Base-by-base conservation (phyloP, 2,888 invertebrate genomes). In the Cataglyphis livida region DNA sequence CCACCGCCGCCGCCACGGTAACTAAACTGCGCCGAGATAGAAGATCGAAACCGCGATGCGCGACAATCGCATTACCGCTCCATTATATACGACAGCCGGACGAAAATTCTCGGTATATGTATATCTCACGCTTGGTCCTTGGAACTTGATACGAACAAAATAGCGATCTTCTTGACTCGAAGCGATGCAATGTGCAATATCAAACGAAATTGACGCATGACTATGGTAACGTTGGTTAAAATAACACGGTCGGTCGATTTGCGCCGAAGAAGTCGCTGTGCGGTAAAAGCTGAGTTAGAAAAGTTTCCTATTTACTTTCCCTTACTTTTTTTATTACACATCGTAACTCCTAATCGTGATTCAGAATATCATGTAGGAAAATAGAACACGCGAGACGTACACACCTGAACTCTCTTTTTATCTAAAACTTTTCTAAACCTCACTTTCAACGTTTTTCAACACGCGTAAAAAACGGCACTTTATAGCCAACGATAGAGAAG, bases 31-130 rank as follows among this genome's bases (percentile, higher is more conserved):
- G 65, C 25, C 73, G 62, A 28, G 54, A 64, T 57, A 28, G 21
- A 64, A 76, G 81, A 85, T 83, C 76, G 65, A 82, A 87, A 82
- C 73, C 79, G n/a, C 32, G 66, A 44, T 73, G 57, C 81, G 81
- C 81, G 81, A 64, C 84, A 88, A 86, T 88, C 70, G 62, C 32
- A 51, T 88, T 88, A 88, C 32, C 83, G 75, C 81, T 66, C 76
- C 57, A 76, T 76, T 76, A 76, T 21, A 57, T 68, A 68, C 76
- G 66, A 76, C n/a, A 76, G 71, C 71, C 61, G 35, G 44, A 32
- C 59, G 68, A 76, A 70, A 71, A 44, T 41, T 68, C 41, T 71
- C 44, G 59, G 61, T 61, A 61, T 28, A 70, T 15, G 44, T 44
- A 44, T 44, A 44, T 44, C 6, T 18, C n/a, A n/a, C 44, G 44